Percentiles rank a stretch among this genome's conserved stretches.
Evolutionary conservation across 2,797 vertebrate genomes (phyloP).

Genomic region (Macropodus opercularis): DNA sequence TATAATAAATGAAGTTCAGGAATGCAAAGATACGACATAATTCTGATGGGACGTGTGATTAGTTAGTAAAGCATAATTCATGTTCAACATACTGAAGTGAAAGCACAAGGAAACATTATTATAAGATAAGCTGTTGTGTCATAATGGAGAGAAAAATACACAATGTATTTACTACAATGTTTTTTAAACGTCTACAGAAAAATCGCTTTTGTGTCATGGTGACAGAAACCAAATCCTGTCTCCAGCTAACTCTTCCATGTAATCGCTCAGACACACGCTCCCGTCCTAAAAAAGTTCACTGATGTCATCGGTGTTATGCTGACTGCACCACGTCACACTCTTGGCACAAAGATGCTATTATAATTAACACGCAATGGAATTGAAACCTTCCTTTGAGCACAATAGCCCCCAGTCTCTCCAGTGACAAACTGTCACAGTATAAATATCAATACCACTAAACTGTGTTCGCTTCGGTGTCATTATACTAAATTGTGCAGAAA

Average conservation of each 20-base stretch:
- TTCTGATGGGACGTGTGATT: no score
- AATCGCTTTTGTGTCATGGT: background rate
- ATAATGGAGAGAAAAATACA: background rate
- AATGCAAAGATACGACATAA: no score
- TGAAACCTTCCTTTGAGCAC: conserved; percentile 2
- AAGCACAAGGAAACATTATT: no score
- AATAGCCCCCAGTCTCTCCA: background rate
- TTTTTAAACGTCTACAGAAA: no score
- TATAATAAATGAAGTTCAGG: no score
- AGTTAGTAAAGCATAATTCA: no score
- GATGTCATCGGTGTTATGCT: background rate
- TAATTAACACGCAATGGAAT: conserved; percentile 6
- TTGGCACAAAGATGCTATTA: background rate
- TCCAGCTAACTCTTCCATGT: conserved; percentile 2
- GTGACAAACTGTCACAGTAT: background rate
- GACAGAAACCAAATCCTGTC: background rate
- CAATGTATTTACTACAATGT: background rate
- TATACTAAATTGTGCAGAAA: conserved; percentile 7
- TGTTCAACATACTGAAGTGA: no score
- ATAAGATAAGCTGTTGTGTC: background rate
- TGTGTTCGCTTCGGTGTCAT: background rate
- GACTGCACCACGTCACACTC: background rate
- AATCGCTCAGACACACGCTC: conserved; percentile 10
- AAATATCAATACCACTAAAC: conserved; percentile 1
- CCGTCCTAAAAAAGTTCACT: conserved; percentile 6